Evolutionary conservation across 1,140 invertebrate species (phyloP).

Genomic region (Pararge aegeria): DNA sequence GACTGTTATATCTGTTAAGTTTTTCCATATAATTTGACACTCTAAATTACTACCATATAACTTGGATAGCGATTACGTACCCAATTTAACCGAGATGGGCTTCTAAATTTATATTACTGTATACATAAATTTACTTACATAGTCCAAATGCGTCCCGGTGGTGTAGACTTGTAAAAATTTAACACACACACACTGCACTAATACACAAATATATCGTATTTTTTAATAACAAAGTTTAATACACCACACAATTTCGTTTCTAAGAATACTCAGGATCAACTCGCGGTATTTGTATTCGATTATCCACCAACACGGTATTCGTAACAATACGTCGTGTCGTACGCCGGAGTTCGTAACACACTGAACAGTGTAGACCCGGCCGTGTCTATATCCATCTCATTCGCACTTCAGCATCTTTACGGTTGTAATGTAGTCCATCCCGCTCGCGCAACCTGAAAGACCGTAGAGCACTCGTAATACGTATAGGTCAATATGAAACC

Average conservation of each 20-base stretch:
- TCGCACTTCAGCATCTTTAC: constrained; percentile 33
- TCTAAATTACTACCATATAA: too few species aligned
- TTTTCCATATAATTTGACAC: too few species aligned
- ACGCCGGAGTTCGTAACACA: constrained; percentile 48
- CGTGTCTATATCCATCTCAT: constrained; percentile 46
- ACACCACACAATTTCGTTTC: constrained; percentile 27
- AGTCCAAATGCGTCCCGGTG: constrained; percentile 30
- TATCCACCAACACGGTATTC: constrained; percentile 10
- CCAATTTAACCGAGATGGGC: constrained; percentile 9
- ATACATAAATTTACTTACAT: constrained; percentile 41
- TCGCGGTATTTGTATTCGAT: constrained; percentile 23
- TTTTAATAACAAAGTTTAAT: constrained; percentile 9
- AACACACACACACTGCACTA: constrained; percentile 26
- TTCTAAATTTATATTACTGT: constrained; percentile 20
- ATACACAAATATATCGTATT: constrained; percentile 14
- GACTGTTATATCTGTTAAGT: too few species aligned
- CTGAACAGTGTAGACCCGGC: constrained; percentile 65
- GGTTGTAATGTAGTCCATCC: constrained; percentile 34
- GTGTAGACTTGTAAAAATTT: constrained; percentile 23
- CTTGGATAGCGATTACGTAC: background rate
- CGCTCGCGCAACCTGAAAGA: constrained; percentile 65
- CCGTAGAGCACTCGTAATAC: constrained; percentile 72
- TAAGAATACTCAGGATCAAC: constrained; percentile 25
- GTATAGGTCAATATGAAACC: constrained; percentile 79
- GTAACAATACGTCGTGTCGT: constrained; percentile 38